Percentiles rank a stretch among this genome's conserved stretches.
Conservation (phyloP, 1,140 invertebrate species). For the Pectinophora gossypiella region DNA sequence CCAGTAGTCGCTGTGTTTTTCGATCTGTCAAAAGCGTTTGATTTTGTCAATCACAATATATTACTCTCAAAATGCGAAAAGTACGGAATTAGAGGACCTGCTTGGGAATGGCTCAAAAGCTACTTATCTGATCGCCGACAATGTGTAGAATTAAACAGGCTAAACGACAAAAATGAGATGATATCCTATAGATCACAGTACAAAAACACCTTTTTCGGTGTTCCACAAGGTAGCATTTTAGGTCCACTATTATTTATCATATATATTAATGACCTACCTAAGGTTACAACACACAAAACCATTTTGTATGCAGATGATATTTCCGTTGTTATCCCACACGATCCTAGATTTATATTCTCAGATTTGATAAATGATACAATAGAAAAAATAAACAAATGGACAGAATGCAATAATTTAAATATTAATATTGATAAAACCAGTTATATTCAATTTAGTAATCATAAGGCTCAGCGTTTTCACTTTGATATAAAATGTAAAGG, state of each 20-base stretch:
- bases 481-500: no score
- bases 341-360: not conserved
- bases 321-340: not conserved
- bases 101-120: not conserved
- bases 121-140: slow-evolving; percentile 4
- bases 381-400: not conserved
- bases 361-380: not conserved
- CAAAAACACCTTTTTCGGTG: not conserved
- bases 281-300: not conserved
- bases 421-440: not conserved
- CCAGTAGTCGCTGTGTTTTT: slow-evolving; percentile 1
- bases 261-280: slow-evolving; percentile 3
- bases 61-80: slow-evolving; percentile 2
- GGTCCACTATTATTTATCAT: slow-evolving; percentile 2
- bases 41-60: slow-evolving; percentile 8
- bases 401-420: not conserved
- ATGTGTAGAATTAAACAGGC: slow-evolving; percentile 5
- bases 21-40: slow-evolving; percentile 10
- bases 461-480: no score
- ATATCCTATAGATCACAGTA: not conserved
- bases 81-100: slow-evolving; percentile 5
- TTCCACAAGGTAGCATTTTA: not conserved
- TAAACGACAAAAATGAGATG: not conserved
- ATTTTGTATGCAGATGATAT: slow-evolving; percentile 1
- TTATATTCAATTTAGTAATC: slow-evolving; percentile 1